phyloP scores from a whole-genome alignment of 2,888 invertebrate species.

The Diaperis boleti region DNA sequence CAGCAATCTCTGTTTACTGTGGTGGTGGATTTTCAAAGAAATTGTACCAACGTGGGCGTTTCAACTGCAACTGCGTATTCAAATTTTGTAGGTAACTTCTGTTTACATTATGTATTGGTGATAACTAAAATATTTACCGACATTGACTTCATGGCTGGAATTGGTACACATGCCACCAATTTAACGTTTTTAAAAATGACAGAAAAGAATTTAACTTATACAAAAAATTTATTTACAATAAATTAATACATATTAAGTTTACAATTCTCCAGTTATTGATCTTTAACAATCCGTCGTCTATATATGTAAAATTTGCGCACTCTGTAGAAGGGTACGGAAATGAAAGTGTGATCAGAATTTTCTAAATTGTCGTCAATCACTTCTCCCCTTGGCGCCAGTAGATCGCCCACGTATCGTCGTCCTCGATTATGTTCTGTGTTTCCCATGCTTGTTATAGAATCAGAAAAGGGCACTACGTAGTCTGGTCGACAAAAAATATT shows the following conservation, averaged over 20 bases:
- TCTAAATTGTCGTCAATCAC: conserved; percentile 22
- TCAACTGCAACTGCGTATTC: not conserved
- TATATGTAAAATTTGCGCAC: conserved; percentile 20
- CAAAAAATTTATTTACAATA: not conserved
- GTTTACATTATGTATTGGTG: not conserved
- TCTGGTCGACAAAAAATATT: conserved; percentile 1
- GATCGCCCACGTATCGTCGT: conserved; percentile 21
- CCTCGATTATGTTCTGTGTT: not conserved
- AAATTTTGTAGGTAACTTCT: not conserved
- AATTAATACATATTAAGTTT: conserved; percentile 3
- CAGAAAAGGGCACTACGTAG: not conserved
- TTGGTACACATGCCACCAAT: no score
- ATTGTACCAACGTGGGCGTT: no score
- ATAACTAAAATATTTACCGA: not conserved
- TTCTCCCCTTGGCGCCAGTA: conserved; percentile 31
- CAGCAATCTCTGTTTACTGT: no score
- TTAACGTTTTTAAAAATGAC: no score
- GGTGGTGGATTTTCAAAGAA: no score
- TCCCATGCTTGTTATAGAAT: not conserved
- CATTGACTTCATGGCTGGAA: not conserved
- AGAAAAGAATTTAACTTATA: no score
- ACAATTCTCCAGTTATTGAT: not conserved
- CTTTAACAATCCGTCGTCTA: conserved; percentile 6
- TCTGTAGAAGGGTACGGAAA: conserved; percentile 30
- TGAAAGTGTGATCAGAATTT: conserved; percentile 20